These are phyloP conservation scores for Heliconius charithonia DNA, from an alignment of 2,888 invertebrate genomes.

Conservation along the genomic window DNA sequence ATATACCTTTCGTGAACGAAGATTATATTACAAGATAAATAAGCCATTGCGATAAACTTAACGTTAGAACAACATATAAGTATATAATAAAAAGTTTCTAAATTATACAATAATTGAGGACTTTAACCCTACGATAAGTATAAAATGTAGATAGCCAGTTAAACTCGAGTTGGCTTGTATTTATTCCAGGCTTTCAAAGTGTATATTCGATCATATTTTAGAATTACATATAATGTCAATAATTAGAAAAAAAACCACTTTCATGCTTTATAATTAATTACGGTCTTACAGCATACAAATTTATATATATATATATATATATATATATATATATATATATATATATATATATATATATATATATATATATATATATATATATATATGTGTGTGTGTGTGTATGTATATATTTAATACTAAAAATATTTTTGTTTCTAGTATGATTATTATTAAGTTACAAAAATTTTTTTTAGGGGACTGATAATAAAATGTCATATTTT, in stretches of 20 bases:
- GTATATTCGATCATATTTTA: no score
- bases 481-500: no score
- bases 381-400: no score
- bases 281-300: no score
- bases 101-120: not conserved
- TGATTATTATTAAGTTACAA: not conserved
- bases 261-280: no score
- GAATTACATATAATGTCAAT: no score
- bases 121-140: slow-evolving; percentile 8
- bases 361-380: no score
- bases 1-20: not conserved
- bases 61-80: not conserved
- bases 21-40: not conserved
- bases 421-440: not conserved
- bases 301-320: no score
- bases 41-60: not conserved
- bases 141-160: not conserved
- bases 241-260: no score
- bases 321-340: no score
- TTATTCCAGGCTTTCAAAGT: not conserved
- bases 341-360: no score
- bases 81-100: not conserved
- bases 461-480: not conserved
- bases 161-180: not conserved
- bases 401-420: no score